Percentiles rank a stretch among this genome's conserved stretches.
Conservation (phyloP, 2,797 vertebrate species). For the Lacerta agilis region DNA sequence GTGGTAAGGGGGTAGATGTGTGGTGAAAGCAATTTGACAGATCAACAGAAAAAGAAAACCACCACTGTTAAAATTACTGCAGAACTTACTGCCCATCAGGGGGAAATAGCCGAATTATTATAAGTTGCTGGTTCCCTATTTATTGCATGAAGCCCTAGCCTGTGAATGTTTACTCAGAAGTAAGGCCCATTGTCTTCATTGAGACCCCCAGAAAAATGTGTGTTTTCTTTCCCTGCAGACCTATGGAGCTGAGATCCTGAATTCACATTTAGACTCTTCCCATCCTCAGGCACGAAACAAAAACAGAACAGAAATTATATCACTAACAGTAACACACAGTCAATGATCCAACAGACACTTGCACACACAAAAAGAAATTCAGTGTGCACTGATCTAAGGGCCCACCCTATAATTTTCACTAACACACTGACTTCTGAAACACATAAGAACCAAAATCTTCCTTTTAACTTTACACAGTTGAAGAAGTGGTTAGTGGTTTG, state of each 20-base stretch:
- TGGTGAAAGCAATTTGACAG: neutral
- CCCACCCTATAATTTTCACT: neutral
- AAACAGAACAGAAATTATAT: neutral
- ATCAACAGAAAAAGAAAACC: neutral
- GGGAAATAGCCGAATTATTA: neutral
- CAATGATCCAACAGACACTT: neutral
- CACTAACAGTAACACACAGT: neutral
- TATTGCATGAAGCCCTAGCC: neutral
- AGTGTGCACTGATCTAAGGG: neutral
- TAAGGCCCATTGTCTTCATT: neutral
- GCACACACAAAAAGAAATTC: neutral
- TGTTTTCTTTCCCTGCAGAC: neutral
- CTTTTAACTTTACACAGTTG: neutral
- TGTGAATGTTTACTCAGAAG: neutral
- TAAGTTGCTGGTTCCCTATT: neutral
- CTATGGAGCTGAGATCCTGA: neutral
- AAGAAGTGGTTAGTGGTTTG: neutral
- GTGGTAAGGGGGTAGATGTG: neutral
- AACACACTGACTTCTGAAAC: neutral
- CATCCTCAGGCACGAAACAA: neutral
- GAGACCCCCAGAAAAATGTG: neutral
- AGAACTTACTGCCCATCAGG: neutral
- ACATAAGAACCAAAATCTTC: neutral
- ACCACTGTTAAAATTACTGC: neutral
- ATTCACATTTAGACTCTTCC: neutral